A percentile compares a stretch with the other conserved stretches of the same genome.
phyloP scores from a whole-genome alignment of 2,113 vertebrate genomes.

The Onychorhynchus coronatus region DNA sequence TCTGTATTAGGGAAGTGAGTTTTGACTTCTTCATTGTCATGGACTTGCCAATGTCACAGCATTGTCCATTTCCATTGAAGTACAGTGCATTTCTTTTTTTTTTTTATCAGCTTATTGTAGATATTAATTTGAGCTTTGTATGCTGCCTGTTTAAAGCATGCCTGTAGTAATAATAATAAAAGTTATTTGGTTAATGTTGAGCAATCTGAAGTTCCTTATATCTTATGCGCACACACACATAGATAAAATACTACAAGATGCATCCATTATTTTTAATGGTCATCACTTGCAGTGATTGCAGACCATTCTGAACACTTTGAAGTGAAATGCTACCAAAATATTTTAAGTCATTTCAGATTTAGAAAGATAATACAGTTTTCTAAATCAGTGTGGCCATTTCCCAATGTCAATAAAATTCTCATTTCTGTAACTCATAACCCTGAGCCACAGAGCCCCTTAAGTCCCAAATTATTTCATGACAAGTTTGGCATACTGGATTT shows the following conservation, averaged over 20 bases:
- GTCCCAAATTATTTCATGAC: conserved; percentile 46
- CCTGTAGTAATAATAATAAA: not conserved
- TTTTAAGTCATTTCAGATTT: conserved; percentile 26
- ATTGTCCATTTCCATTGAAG: not conserved
- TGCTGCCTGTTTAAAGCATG: not conserved
- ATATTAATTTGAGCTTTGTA: not conserved
- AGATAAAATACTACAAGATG: not conserved
- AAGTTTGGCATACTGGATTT: conserved; percentile 42
- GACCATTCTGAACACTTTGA: conserved; percentile 1
- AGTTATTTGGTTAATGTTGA: not conserved
- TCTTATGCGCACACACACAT: not conserved
- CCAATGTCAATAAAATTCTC: conserved; percentile 61
- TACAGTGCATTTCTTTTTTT: not conserved
- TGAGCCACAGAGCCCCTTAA: not conserved
- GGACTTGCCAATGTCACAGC: not conserved
- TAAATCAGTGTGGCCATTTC: conserved; percentile 42
- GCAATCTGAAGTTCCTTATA: not conserved
- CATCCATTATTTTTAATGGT: not conserved
- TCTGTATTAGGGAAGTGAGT: not conserved
- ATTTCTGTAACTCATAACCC: conserved; percentile 35
- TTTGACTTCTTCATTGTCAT: not conserved
- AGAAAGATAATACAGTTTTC: conserved; percentile 31
- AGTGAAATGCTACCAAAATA: conserved; percentile 31
- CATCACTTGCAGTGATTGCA: not conserved
- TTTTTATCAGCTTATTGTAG: not conserved